Conservation (phyloP, 2,797 vertebrate genomes). For the Alectoris magna region DNA sequence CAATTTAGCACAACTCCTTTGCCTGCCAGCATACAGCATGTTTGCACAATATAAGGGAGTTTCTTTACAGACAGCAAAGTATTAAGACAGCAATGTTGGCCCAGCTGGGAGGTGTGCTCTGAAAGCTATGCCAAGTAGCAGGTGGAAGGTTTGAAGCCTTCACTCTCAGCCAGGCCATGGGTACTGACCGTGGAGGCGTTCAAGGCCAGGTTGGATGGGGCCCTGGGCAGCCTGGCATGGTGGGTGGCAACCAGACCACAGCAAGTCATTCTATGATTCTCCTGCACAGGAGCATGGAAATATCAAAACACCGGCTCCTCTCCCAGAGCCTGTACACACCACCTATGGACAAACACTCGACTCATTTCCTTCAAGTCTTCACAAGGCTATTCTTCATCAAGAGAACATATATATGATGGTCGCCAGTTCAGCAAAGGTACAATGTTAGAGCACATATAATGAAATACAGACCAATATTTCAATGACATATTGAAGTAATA, state of each 20-base stretch:
- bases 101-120: background rate
- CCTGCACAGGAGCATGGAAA: background rate
- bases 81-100: accelerated
- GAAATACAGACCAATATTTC: background rate
- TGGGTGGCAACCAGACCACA: too few relatives aligned
- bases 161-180: background rate
- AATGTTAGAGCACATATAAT: background rate
- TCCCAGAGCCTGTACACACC: background rate
- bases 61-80: background rate
- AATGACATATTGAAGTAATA: background rate
- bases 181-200: too few relatives aligned
- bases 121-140: background rate
- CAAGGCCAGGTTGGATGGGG: too few relatives aligned
- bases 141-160: background rate
- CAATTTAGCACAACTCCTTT: constrained; percentile 35
- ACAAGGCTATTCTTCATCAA: background rate
- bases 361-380: background rate
- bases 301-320: background rate
- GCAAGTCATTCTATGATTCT: too few relatives aligned
- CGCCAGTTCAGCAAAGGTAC: background rate
- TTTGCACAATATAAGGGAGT: constrained; percentile 38
- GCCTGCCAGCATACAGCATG: background rate
- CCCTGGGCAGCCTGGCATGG: too few relatives aligned
- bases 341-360: background rate
- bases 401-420: background rate